Evolutionary conservation across 2,113 vertebrate genomes (phyloP).

Genomic region (Recurvirostra avosetta): DNA sequence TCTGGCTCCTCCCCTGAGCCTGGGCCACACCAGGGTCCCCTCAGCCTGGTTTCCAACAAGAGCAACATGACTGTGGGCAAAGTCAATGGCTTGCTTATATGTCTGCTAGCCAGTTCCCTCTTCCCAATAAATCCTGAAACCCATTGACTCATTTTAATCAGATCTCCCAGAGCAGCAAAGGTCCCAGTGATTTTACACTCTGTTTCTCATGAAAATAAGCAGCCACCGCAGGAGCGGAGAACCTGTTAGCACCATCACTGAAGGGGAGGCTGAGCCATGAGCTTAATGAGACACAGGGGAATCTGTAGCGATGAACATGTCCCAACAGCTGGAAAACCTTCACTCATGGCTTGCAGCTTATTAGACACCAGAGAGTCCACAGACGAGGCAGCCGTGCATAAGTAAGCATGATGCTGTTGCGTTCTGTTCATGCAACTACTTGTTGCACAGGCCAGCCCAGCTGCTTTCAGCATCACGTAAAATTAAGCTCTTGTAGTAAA

Average conservation of each 20-base stretch:
- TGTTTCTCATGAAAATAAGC: slow-evolving; percentile 21
- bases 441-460: background rate
- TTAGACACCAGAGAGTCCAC: background rate
- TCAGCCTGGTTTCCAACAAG: background rate
- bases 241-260: slow-evolving; percentile 18
- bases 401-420: background rate
- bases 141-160: slow-evolving; percentile 17
- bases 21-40: background rate
- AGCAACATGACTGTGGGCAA: background rate
- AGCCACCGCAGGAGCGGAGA: background rate
- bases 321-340: slow-evolving; percentile 14
- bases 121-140: slow-evolving; percentile 11
- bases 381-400: background rate
- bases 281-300: slow-evolving; percentile 5
- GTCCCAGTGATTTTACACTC: slow-evolving; percentile 7
- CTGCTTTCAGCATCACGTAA: background rate
- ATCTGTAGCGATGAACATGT: background rate
- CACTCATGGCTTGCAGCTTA: background rate
- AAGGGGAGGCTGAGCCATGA: background rate
- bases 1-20: background rate
- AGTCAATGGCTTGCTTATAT: background rate
- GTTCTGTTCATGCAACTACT: background rate
- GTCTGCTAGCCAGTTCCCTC: background rate
- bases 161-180: background rate
- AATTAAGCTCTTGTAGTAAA: background rate